Evolutionary conservation across 2,888 invertebrate genomes (phyloP).

Genomic region (Amphipoea lucens): DNA sequence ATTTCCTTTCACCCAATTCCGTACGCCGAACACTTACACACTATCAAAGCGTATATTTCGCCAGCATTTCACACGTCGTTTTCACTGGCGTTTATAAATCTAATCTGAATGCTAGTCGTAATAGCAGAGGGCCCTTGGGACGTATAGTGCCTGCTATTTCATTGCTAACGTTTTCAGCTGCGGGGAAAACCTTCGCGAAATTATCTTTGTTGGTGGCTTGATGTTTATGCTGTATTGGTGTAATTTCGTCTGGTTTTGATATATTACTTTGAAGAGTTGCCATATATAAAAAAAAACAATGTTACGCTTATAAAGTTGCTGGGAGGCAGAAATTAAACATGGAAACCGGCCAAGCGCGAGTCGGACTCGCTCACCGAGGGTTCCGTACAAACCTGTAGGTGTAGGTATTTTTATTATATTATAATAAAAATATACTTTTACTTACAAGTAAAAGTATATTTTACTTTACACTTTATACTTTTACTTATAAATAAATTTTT

Average conservation of each 20-base stretch:
- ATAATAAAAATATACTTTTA: too few species aligned
- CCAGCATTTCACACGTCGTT: slow-evolving; percentile 59
- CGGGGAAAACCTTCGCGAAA: slow-evolving; percentile 26
- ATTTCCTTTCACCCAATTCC: background rate
- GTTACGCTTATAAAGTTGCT: too few species aligned
- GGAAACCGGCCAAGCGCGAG: too few species aligned
- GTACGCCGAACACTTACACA: background rate
- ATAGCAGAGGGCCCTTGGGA: slow-evolving; percentile 70
- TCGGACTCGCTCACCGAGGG: too few species aligned
- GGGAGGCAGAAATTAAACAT: too few species aligned
- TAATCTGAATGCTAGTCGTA: slow-evolving; percentile 71
- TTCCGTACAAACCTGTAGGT: too few species aligned
- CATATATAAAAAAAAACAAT: too few species aligned
- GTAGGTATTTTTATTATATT: too few species aligned
- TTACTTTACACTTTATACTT: too few species aligned
- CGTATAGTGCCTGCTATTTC: slow-evolving; percentile 58
- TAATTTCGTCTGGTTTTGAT: background rate
- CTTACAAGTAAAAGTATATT: too few species aligned
- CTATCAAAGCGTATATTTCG: slow-evolving; percentile 34
- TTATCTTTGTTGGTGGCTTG: slow-evolving; percentile 15
- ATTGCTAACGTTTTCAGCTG: slow-evolving; percentile 44
- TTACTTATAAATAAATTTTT: too few species aligned
- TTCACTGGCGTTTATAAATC: slow-evolving; percentile 69
- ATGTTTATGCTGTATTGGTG: background rate
- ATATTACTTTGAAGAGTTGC: background rate